A percentile compares a stretch with the other conserved stretches of the same genome.
Conservation (phyloP, 1,140 invertebrate genomes). For the Bombus difficillimus region DNA sequence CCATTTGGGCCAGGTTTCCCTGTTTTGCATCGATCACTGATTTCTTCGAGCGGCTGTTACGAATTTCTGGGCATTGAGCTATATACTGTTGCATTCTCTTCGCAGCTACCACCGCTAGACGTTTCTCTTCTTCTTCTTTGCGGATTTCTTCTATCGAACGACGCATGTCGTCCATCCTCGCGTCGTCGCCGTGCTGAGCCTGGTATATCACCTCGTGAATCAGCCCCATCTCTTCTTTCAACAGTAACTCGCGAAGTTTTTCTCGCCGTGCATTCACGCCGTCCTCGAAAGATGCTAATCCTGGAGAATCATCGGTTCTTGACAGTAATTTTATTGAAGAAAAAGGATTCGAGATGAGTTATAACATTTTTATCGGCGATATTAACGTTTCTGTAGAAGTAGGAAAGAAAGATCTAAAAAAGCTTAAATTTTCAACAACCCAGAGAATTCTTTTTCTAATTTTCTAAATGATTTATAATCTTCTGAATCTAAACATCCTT, state of each 20-base stretch:
- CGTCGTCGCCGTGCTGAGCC: constrained; percentile 39
- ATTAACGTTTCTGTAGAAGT: neutral
- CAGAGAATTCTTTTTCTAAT: neutral
- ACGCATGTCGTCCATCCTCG: constrained; percentile 53
- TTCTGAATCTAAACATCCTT: too few relatives aligned
- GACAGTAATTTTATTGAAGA: neutral
- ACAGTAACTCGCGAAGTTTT: constrained; percentile 60
- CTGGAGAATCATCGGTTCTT: constrained; percentile 37
- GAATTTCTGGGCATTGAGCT: constrained; percentile 55
- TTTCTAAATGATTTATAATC: too few relatives aligned
- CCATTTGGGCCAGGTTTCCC: constrained; percentile 74
- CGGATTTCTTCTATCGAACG: neutral
- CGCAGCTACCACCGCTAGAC: constrained; percentile 58
- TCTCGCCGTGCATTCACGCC: constrained; percentile 56
- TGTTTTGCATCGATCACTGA: constrained; percentile 66
- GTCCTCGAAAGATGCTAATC: constrained; percentile 55
- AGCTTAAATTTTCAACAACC: neutral
- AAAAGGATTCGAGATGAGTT: neutral
- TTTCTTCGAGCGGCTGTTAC: constrained; percentile 60
- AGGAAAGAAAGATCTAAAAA: neutral
- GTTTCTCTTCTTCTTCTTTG: constrained; percentile 58
- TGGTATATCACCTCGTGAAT: constrained; percentile 63
- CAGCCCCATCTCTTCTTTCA: constrained; percentile 55
- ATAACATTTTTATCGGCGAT: neutral
- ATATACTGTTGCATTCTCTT: constrained; percentile 75